Conservation (phyloP, 2,888 invertebrate species). For the Coelopa pilipes region DNA sequence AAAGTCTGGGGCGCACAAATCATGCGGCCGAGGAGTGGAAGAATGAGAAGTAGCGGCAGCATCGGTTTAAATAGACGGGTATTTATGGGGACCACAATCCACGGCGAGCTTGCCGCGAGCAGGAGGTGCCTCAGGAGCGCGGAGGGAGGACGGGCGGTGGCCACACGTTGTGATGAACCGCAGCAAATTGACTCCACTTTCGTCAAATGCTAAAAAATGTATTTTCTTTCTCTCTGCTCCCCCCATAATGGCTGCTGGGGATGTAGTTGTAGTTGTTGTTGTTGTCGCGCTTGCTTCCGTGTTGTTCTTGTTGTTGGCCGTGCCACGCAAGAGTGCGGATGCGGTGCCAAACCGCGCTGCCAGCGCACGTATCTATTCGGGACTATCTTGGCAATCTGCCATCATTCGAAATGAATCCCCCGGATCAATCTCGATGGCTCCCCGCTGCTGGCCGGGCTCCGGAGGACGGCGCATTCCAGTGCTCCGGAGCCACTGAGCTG, state of each 20-base stretch:
- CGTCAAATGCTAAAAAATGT: conserved; percentile 13
- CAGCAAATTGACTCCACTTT: conserved; percentile 56
- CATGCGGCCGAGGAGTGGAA: background rate
- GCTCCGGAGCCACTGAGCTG: conserved; percentile 49
- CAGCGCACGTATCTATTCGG: background rate
- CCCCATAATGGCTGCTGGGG: conserved; percentile 4
- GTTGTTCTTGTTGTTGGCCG: background rate
- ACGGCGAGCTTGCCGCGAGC: background rate
- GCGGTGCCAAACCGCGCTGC: background rate
- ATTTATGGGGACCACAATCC: too few species aligned
- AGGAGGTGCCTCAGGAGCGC: conserved; percentile 15
- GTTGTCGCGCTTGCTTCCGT: background rate
- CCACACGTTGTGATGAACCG: conserved; percentile 59
- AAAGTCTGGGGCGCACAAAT: too few species aligned
- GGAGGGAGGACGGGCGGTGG: conserved; percentile 42
- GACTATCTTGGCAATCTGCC: conserved; percentile 57
- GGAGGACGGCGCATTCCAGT: background rate
- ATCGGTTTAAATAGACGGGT: too few species aligned
- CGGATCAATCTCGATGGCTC: conserved; percentile 57
- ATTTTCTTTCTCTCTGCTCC: conserved; percentile 24
- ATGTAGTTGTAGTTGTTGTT: conserved; percentile 25
- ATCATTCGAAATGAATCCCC: conserved; percentile 56
- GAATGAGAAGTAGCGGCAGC: background rate
- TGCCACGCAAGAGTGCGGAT: background rate
- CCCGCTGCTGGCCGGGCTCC: conserved; percentile 48